A percentile compares a stretch with the other conserved stretches of the same genome.
These are phyloP conservation scores for Lamellibrachia satsuma DNA, from an alignment of 2,888 invertebrate species.

Conservation along the genomic window DNA sequence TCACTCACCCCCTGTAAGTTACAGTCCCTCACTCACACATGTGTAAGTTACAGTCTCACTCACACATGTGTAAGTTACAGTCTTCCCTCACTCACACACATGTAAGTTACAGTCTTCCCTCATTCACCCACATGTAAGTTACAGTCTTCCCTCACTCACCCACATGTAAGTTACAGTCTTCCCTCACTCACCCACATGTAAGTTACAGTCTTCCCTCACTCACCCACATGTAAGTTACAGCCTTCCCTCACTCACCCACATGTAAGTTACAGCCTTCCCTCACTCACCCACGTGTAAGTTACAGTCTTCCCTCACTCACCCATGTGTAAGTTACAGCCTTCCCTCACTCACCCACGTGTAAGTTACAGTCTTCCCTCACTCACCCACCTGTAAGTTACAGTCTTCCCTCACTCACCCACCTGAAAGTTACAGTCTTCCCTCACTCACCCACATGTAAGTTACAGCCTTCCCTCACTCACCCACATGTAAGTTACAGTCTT, in stretches of 20 bases:
- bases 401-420: constrained; percentile 75
- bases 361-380: constrained; percentile 67
- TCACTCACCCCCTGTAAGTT: neutral
- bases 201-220: constrained; percentile 76
- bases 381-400: neutral
- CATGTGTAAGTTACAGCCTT: too few species aligned
- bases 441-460: too few species aligned
- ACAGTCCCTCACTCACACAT: constrained; percentile 75
- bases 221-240: constrained; percentile 41
- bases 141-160: constrained; percentile 75
- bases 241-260: constrained; percentile 66
- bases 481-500: constrained; percentile 56
- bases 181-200: too few species aligned
- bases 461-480: constrained; percentile 72
- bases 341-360: constrained; percentile 64
- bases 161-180: constrained; percentile 71
- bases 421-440: constrained; percentile 74
- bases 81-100: constrained; percentile 70
- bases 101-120: constrained; percentile 67
- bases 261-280: constrained; percentile 73
- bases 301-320: constrained; percentile 78
- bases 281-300: constrained; percentile 61
- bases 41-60: constrained; percentile 74
- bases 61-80: too few species aligned
- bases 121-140: neutral